Conservation (phyloP, 2,113 vertebrate species). For the Salvelinus fontinalis region DNA sequence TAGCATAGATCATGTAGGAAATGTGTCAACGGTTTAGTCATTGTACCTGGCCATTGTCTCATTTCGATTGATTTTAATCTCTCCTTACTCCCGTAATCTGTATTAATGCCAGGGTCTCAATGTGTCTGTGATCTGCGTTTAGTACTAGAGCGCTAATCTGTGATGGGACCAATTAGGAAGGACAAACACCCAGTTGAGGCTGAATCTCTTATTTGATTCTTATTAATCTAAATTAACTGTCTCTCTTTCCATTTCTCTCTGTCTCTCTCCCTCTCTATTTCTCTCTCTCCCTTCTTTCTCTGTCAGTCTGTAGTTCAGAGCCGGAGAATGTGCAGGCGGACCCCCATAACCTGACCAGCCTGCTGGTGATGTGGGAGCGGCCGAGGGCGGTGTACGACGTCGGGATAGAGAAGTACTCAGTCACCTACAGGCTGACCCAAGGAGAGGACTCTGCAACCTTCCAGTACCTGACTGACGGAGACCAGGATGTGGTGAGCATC, state of each 20-base stretch:
- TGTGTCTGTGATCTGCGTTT: constrained; percentile 42
- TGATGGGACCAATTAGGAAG: background rate
- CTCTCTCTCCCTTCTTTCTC: background rate
- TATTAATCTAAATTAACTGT: background rate
- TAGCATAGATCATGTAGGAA: constrained; percentile 11
- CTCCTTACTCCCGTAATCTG: constrained; percentile 32
- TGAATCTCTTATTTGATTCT: background rate
- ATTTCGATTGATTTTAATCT: constrained; percentile 4
- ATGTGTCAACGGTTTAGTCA: constrained; percentile 2
- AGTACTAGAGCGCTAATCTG: constrained; percentile 27
- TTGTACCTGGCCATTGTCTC: constrained; percentile 15
- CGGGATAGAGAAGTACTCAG: constrained; percentile 90
- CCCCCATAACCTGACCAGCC: constrained; percentile 88
- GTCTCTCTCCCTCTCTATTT: background rate
- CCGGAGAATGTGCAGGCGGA: constrained; percentile 88
- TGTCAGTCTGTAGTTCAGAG: constrained; percentile 93
- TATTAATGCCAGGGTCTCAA: constrained; percentile 35
- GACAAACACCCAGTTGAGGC: background rate
- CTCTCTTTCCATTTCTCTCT: background rate
- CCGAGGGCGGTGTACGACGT: constrained; percentile 90
- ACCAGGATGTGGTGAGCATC: constrained; percentile 94
- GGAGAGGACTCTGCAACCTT: constrained; percentile 73
- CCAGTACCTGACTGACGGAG: constrained; percentile 92
- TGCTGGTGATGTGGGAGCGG: constrained; percentile 93
- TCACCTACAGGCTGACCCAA: constrained; percentile 80